A percentile compares a stretch with the other conserved stretches of the same genome.
phyloP scores from a whole-genome alignment of 2,113 vertebrate genomes.

The Rhynchomys soricoides region DNA sequence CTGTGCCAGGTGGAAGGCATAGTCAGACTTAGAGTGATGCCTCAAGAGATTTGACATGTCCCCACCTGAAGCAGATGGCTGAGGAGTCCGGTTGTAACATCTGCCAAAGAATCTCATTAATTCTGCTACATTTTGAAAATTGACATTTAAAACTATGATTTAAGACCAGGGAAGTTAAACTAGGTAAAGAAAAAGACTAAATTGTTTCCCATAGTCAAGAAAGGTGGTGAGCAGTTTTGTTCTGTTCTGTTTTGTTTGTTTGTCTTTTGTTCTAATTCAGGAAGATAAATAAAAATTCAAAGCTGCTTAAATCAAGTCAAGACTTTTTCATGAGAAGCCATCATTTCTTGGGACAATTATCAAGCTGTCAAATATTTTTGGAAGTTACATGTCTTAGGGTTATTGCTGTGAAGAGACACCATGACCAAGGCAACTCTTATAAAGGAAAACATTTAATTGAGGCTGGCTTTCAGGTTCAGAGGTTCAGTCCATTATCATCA shows the following conservation, averaged over 20 bases:
- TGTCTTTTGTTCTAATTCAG: slow-evolving; percentile 16
- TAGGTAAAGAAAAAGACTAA: slow-evolving; percentile 46
- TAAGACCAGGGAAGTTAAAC: slow-evolving; percentile 23
- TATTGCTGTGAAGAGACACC: too few species aligned
- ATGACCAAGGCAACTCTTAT: too few species aligned
- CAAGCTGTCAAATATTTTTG: background rate
- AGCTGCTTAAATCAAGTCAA: slow-evolving; percentile 5
- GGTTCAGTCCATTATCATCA: too few species aligned
- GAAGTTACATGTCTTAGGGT: background rate
- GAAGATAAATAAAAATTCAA: slow-evolving; percentile 58
- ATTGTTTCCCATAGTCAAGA: slow-evolving; percentile 41
- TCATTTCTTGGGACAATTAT: background rate
- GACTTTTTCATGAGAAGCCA: background rate
- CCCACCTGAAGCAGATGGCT: background rate
- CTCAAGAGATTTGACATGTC: background rate
- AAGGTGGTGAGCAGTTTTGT: background rate
- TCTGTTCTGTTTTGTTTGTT: background rate
- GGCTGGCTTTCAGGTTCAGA: too few species aligned
- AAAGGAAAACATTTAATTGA: too few species aligned
- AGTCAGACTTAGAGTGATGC: background rate
- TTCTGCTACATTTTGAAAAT: slow-evolving; percentile 41
- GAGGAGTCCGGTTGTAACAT: background rate
- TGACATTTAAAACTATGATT: slow-evolving; percentile 56
- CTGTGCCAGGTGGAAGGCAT: background rate
- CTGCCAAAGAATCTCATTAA: slow-evolving; percentile 41